Evolutionary conservation across 2,888 invertebrate genomes (phyloP), one percentile per base, ranked within the genome.

Genomic region (Cantharis nigra): DNA sequence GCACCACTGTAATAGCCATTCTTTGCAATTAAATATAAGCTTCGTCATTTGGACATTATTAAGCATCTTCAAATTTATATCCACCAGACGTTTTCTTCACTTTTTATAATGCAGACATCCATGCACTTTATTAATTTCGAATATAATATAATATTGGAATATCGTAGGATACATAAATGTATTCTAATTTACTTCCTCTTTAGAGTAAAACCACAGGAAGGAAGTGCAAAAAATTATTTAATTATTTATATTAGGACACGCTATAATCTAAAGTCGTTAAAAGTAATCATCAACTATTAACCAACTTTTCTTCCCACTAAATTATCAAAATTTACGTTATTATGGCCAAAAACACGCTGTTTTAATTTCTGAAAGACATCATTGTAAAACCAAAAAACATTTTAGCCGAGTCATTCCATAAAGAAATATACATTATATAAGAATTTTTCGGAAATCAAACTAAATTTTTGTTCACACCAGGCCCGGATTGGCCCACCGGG

Each of bases 1-100:
- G 82, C 79, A 81, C 80, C 79, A 78, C 80, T 80, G 75, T 78
- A 79, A 79, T 77, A 69, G 63, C 64, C 69, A 20, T 30, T 67
- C 71, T 72, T 70, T 72, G 67, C 63, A 49, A 77, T 74, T 77
- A 74, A 77, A 77, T 74, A 67, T 77, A 63, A 72, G 70, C 76
- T 72, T 69, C 49, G 69, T 72, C 28, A n/a, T 11, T 62, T 14
- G 62, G 69, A 65, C 64, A 23, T 30, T 65, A 67, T 71, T 62
- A 13, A 14, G 26, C n/a, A 23, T 71, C 64, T 64, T 23, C 63
- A 49, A 49, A 49, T 49, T 49, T 49, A 49, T 49, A 49, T 30
- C 28, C 28, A 30, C 13, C n/a, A 5, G 7, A 49, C n/a, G 5
- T n/a, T 70, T 23, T 23, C 20, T n/a, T n/a, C 0, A 49, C 49